These are phyloP conservation scores for Ditylenchus dipsaci DNA, from an alignment of 1,140 invertebrate genomes.

Conservation along the genomic window DNA sequence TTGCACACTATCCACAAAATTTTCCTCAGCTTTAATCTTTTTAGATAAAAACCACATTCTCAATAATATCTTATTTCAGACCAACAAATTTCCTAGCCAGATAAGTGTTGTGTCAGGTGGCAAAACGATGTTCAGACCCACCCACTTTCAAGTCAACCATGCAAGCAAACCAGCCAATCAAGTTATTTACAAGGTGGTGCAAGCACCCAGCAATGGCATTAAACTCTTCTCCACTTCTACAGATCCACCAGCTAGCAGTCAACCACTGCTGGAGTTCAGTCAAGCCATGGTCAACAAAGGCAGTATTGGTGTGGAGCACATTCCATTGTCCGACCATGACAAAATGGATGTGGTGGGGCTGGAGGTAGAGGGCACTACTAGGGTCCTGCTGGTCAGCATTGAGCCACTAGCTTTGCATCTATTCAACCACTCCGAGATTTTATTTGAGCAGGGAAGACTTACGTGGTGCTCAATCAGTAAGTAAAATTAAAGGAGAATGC, in stretches of 20 bases:
- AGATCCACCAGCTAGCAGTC: background rate
- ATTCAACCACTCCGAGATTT: slow-evolving; percentile 50
- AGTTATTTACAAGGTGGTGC: slow-evolving; percentile 42
- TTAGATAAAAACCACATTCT: too few species aligned
- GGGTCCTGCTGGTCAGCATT: slow-evolving; percentile 44
- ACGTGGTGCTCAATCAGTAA: slow-evolving; percentile 49
- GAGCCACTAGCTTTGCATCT: slow-evolving; percentile 51
- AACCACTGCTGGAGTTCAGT: background rate
- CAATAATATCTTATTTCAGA: slow-evolving; percentile 11
- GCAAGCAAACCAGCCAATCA: slow-evolving; percentile 28
- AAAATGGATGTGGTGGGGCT: background rate
- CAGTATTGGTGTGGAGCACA: slow-evolving; percentile 37
- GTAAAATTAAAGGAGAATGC: too few species aligned
- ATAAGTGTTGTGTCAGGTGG: slow-evolving; percentile 49
- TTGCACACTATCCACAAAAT: too few species aligned
- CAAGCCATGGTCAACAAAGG: slow-evolving; percentile 26
- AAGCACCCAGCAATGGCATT: slow-evolving; percentile 28
- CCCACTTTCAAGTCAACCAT: slow-evolving; percentile 30
- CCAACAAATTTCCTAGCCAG: slow-evolving; percentile 34
- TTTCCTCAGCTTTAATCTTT: too few species aligned
- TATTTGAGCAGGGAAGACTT: slow-evolving; percentile 52
- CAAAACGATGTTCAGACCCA: slow-evolving; percentile 17
- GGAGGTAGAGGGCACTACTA: slow-evolving; percentile 2
- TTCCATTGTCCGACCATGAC: slow-evolving; percentile 38
- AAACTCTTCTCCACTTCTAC: slow-evolving; percentile 2